Evolutionary conservation across 2,113 vertebrate species (phyloP), one percentile per base, ranked within the genome.

Genomic region (Ancistrus triradiatus): DNA sequence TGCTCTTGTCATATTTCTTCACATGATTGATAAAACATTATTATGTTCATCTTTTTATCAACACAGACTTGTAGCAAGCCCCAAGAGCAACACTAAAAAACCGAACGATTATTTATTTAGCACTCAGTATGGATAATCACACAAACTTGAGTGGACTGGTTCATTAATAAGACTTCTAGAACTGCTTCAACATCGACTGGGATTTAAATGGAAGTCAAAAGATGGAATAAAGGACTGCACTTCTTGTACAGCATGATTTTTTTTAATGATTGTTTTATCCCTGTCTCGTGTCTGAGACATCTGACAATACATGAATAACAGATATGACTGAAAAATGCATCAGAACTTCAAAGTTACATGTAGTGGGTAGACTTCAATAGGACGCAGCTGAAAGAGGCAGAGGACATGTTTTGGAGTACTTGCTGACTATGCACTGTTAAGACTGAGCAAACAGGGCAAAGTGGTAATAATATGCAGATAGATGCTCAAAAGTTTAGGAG

Each of bases 21-120:
- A 22, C 35, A 69, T 46, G 59, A 70, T 67, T 49, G 49, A 71
- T 70, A 55, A 68, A 68, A 65, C 52, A 51, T 47, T 38, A 65
- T 59, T 65, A 63, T 49, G 28, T 67, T 68, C 42, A 64, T 62
- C 59, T 63, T 13, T 13, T 7, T 62, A 49, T 51, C 42, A 7
- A 43, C 33, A 17, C 1, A 1, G 33, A 33, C 55, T 49, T 27
- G 8, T 42, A 68, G 46, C 59, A 65, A 65, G 56, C 48, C 43
- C 49, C 40, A 3, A 28, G 13, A 60, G 69, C 38, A 42, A 4
- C 38, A 59, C 37, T 40, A 24, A 69, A 60, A 59, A 47, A 46
- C 53, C 24, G 6, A 40, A 49, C 43, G 60, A 73, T 73, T 56
- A 65, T 60, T 63, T 53, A 75, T 68, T 68, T 49, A 44, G 31